phyloP scores from a whole-genome alignment of 92 coral and sea anemone genomes.

The Scolanthus callimorphus region DNA sequence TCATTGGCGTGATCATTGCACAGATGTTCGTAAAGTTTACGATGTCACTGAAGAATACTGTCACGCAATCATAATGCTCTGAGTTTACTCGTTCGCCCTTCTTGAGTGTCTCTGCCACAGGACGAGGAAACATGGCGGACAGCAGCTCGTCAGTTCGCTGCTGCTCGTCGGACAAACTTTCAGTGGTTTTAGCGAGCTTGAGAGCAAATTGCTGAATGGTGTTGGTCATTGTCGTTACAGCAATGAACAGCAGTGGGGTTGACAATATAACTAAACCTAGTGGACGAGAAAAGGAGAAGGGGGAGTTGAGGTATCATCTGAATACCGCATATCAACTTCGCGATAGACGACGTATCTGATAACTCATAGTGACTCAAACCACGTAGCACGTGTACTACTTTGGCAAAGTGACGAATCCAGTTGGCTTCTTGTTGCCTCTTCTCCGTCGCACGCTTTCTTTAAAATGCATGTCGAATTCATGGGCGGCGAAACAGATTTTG shows the following conservation, averaged over 20 bases:
- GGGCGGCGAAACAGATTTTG: no score
- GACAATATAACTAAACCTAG: no score
- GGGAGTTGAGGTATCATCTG: no score
- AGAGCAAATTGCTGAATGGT: conserved; percentile 55
- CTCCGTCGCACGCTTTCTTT: no score
- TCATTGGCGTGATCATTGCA: conserved; percentile 53
- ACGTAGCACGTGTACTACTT: no score
- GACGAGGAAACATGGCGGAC: conserved; percentile 63
- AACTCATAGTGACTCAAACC: no score
- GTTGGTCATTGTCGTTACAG: conserved; percentile 38
- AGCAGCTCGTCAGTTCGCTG: conserved; percentile 44
- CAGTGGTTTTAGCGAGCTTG: conserved; percentile 37
- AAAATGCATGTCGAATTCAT: no score
- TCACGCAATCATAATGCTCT: conserved; percentile 56
- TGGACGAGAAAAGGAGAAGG: no score
- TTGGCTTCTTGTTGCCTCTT: no score
- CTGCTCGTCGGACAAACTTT: conserved; percentile 56
- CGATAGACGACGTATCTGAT: no score
- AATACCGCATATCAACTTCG: no score
- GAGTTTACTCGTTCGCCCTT: conserved; percentile 46
- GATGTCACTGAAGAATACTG: conserved; percentile 70
- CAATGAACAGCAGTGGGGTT: conserved; percentile 40
- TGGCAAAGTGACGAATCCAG: no score
- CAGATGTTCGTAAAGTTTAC: conserved; percentile 63
- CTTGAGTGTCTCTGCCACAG: conserved; percentile 66